Percentiles rank a stretch among this genome's conserved stretches.
These are phyloP conservation scores for Butorides virescens DNA, from an alignment of 2,113 vertebrate genomes.

Conservation along the genomic window DNA sequence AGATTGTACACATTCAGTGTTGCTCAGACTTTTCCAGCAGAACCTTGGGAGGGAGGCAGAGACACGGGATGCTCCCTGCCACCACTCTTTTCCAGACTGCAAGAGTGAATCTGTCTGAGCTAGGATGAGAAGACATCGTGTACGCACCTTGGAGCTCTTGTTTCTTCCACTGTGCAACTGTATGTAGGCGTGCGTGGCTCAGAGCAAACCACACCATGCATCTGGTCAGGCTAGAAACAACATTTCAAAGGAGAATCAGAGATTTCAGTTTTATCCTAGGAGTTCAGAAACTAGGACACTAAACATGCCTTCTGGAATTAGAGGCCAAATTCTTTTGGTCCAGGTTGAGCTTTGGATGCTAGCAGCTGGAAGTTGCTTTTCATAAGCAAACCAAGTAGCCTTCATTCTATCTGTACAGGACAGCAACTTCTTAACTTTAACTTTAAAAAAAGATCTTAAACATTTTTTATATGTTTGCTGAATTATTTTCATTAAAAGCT, in stretches of 20 bases:
- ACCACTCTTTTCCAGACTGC: not conserved
- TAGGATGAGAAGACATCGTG: not conserved
- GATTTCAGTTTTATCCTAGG: not conserved
- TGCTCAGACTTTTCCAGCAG: not conserved
- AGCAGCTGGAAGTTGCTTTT: not conserved
- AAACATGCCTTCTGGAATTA: not conserved
- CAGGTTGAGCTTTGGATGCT: not conserved
- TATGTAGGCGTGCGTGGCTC: accelerated
- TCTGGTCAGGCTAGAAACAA: not conserved
- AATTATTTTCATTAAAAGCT: not conserved
- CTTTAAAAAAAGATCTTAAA: not conserved
- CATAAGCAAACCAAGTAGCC: not conserved
- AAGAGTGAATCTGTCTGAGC: not conserved
- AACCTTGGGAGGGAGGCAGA: not conserved
- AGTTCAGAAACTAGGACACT: not conserved
- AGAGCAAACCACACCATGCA: accelerated
- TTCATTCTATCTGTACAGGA: not conserved
- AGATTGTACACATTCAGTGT: not conserved
- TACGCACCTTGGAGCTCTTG: not conserved
- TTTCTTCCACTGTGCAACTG: not conserved
- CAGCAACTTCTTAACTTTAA: not conserved
- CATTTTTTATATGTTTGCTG: not conserved
- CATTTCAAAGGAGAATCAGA: not conserved
- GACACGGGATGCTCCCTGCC: not conserved
- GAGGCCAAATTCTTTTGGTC: not conserved